Conservation (phyloP, 2,888 invertebrate genomes). For the Slavum lentiscoides region DNA sequence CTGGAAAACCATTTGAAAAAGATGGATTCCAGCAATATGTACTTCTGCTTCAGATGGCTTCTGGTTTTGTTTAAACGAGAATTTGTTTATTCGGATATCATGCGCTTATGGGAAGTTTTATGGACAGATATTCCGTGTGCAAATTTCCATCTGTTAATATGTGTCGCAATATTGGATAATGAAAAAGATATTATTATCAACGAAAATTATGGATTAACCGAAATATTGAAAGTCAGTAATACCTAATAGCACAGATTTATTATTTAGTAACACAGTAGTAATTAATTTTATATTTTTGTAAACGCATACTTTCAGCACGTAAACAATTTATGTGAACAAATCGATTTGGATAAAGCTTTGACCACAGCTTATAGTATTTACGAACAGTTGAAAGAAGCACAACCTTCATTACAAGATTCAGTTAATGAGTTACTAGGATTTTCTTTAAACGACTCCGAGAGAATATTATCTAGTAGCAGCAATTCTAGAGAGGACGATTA, state of each 20-base stretch:
- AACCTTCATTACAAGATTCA: conserved; percentile 45
- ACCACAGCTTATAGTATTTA: conserved; percentile 91
- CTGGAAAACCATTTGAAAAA: conserved; percentile 82
- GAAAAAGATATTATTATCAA: conserved; percentile 87
- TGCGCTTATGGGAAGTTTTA: conserved; percentile 92
- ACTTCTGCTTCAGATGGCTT: conserved; percentile 98
- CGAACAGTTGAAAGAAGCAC: conserved; percentile 74
- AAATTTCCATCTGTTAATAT: conserved; percentile 92
- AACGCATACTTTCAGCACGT: conserved; percentile 73
- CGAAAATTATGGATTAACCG: conserved; percentile 91
- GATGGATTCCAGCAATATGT: conserved; percentile 94
- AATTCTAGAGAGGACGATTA: conserved; percentile 38
- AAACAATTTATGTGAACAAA: conserved; percentile 87
- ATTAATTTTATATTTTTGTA: not conserved
- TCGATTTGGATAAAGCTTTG: conserved; percentile 80
- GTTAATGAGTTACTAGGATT: conserved; percentile 46
- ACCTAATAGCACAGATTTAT: not conserved
- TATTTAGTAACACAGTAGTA: not conserved
- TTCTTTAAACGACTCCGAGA: conserved; percentile 16
- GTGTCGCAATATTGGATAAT: conserved; percentile 88
- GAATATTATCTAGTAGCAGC: conserved; percentile 20
- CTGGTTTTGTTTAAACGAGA: conserved; percentile 95
- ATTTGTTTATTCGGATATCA: conserved; percentile 81
- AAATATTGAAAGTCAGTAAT: conserved; percentile 80
- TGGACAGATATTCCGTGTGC: conserved; percentile 94